These are phyloP conservation scores for Melikaiella ostensackeni DNA, from an alignment of 2,888 invertebrate species.

Conservation along the genomic window DNA sequence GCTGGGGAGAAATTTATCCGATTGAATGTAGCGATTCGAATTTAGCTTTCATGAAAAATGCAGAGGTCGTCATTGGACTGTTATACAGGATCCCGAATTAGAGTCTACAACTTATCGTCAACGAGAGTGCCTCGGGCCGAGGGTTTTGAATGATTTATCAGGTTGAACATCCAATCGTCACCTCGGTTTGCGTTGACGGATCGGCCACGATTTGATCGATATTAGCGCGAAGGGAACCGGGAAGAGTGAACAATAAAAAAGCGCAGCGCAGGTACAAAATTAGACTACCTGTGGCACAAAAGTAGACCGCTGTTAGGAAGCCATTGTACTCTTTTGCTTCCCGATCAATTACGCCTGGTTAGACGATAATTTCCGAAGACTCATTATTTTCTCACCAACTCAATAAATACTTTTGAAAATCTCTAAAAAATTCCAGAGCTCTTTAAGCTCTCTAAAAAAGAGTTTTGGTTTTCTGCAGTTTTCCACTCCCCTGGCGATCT, in stretches of 20 bases:
- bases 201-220: slow-evolving; percentile 15
- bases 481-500: too few species aligned
- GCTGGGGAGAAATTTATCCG: background rate
- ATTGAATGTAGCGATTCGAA: slow-evolving; percentile 21
- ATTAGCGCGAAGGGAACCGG: background rate
- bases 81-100: slow-evolving; percentile 8
- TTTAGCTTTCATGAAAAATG: slow-evolving; percentile 22
- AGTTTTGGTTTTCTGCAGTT: too few species aligned
- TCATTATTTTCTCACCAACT: background rate
- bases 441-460: too few species aligned
- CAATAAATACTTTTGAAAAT: too few species aligned
- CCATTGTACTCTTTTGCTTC: slow-evolving; percentile 53
- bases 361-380: slow-evolving; percentile 45
- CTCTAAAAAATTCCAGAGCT: too few species aligned
- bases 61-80: slow-evolving; percentile 4
- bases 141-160: slow-evolving; percentile 29
- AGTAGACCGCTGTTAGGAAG: slow-evolving; percentile 55
- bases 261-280: slow-evolving; percentile 12
- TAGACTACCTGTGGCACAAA: slow-evolving; percentile 55
- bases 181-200: background rate
- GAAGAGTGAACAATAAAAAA: slow-evolving; percentile 2
- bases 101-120: background rate
- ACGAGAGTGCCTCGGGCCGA: background rate
- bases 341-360: slow-evolving; percentile 56
- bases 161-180: slow-evolving; percentile 6